Evolutionary conservation across 2,888 invertebrate species (phyloP).

Genomic region (Phyto melanocephala): DNA sequence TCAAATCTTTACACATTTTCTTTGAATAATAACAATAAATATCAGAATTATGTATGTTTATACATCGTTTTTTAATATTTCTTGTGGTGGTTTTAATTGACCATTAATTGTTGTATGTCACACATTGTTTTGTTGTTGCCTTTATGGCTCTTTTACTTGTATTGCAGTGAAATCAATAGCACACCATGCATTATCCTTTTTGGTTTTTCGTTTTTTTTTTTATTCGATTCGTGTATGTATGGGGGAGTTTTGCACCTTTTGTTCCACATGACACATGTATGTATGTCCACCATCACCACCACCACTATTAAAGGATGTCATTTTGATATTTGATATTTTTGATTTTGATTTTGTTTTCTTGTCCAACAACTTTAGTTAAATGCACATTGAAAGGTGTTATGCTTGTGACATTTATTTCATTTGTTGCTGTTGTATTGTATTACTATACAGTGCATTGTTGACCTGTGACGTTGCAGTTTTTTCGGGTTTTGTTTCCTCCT

Average conservation of each 20-base stretch:
- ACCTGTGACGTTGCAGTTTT: slow-evolving; percentile 60
- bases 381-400: slow-evolving; percentile 58
- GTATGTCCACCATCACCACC: background rate
- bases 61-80: slow-evolving; percentile 1
- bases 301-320: slow-evolving; percentile 34
- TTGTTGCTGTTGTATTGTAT: slow-evolving; percentile 47
- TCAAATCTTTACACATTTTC: slow-evolving; percentile 25
- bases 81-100: slow-evolving; percentile 60
- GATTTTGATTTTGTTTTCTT: slow-evolving; percentile 5
- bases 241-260: slow-evolving; percentile 64
- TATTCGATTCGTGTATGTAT: slow-evolving; percentile 13
- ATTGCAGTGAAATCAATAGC: slow-evolving; percentile 41
- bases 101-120: slow-evolving; percentile 50
- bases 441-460: slow-evolving; percentile 36
- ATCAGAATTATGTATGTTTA: slow-evolving; percentile 9
- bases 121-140: background rate
- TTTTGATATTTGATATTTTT: slow-evolving; percentile 61
- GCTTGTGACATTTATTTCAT: slow-evolving; percentile 56
- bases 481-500: background rate
- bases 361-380: slow-evolving; percentile 30
- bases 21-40: slow-evolving; percentile 38
- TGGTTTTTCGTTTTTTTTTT: background rate
- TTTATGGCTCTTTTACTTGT: slow-evolving; percentile 1
- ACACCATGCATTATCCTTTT: background rate
- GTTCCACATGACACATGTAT: slow-evolving; percentile 37